A percentile compares a stretch with the other conserved stretches of the same genome.
Evolutionary conservation across 2,797 vertebrate genomes (phyloP).

Genomic region (Sciurus vulgaris): DNA sequence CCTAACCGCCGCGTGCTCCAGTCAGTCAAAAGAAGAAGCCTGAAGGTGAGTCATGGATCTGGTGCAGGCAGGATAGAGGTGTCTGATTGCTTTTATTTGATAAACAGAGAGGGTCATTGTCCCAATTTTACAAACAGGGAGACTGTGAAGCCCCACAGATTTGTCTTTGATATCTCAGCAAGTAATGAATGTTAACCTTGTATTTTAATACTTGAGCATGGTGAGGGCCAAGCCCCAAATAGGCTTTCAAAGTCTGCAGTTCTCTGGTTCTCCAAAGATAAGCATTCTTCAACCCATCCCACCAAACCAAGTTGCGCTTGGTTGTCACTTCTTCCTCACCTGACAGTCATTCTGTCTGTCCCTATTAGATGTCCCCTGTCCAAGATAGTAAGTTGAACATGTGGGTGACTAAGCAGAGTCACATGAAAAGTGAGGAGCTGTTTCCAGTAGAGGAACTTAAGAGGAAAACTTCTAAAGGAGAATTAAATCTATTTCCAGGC

Average conservation of each 20-base stretch:
- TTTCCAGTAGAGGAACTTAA: slow-evolving; percentile 8
- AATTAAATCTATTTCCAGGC: slow-evolving; percentile 33
- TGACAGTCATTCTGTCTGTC: neutral
- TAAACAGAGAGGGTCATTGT: slow-evolving; percentile 30
- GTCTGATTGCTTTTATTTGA: neutral
- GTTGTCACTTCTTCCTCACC: neutral
- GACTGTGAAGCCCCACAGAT: neutral
- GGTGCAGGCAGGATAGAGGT: neutral
- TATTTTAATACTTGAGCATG: slow-evolving; percentile 7
- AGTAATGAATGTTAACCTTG: neutral
- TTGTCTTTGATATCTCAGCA: slow-evolving; percentile 44
- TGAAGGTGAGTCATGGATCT: slow-evolving; percentile 91
- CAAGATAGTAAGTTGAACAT: neutral
- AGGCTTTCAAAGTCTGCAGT: neutral
- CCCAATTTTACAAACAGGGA: neutral
- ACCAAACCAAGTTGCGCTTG: neutral
- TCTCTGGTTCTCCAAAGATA: slow-evolving; percentile 12
- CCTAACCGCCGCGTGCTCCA: slow-evolving; percentile 92
- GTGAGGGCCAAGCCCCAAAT: neutral
- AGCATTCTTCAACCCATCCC: neutral
- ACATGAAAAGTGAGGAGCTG: neutral
- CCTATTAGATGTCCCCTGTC: neutral
- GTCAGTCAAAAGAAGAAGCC: slow-evolving; percentile 92
- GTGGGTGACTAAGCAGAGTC: neutral
- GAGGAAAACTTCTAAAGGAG: neutral